phyloP scores from a whole-genome alignment of 1,140 invertebrate species.

The Ectropis grisescens region DNA sequence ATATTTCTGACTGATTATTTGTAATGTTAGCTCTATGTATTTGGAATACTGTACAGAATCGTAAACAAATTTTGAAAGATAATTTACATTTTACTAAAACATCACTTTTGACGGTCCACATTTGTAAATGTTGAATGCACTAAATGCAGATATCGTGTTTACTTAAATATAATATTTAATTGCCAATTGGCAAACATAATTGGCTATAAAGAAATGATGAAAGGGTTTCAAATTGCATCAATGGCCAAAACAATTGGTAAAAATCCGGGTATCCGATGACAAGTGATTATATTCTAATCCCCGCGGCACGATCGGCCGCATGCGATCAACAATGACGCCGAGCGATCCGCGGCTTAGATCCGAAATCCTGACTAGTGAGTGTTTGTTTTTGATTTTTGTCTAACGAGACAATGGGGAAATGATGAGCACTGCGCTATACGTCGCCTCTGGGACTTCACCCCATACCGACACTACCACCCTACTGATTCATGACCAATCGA shows the following conservation, averaged over 20 bases:
- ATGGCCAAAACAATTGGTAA: background rate
- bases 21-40: no score
- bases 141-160: no score
- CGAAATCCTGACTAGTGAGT: constrained; percentile 48
- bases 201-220: no score
- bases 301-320: constrained; percentile 42
- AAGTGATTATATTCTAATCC: constrained; percentile 23
- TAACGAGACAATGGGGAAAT: constrained; percentile 70
- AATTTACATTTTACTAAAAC: no score
- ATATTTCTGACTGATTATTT: no score
- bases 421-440: constrained; percentile 55
- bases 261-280: constrained; percentile 10
- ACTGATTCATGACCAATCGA: constrained; percentile 12
- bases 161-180: no score
- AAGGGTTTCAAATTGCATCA: no score
- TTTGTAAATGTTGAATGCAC: no score
- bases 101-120: no score
- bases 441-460: constrained; percentile 63
- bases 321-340: constrained; percentile 47
- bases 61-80: no score
- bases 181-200: no score
- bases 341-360: constrained; percentile 55
- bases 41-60: no score
- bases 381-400: constrained; percentile 70
- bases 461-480: constrained; percentile 39